Base-by-base conservation (phyloP, 2,113 vertebrate species). In the Spea multiplicata region DNA sequence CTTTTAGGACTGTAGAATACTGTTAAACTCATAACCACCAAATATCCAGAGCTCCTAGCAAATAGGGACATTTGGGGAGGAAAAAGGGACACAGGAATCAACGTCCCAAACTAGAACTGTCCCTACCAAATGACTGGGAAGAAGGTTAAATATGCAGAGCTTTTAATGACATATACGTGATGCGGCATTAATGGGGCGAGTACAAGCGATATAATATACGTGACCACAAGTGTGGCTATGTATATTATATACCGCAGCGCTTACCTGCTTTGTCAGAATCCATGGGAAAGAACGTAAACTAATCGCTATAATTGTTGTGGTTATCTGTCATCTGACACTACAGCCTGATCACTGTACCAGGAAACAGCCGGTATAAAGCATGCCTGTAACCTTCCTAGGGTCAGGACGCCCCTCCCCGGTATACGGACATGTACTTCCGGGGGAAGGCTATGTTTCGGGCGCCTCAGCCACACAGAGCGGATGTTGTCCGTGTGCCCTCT, bases 331-430 rank as follows among this genome's bases (percentile, higher is more conserved):
- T 13, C 6, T 2, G 8, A 13, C 55, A 8, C 10, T 8, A 5
- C 55, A 13, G 55, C 6, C 55, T 59, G 55, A 5, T 5, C 55
- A 59, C 55, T 52, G 50, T 52, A 52, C 50, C 50, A 10, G 50
- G 50, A 7, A 52, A 10, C 50, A 2, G 12, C 10, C 30, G 2
- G 30, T 30, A 30, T 30, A 48, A 10, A 10, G 16, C 69, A 53
- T 55, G 16, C 49, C 48, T 44, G 48, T 74, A 17, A 80, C 78
- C 78, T 80, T 80, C 52, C 44, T n/a, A 12, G 78, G 70, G 78
- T 61, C 71, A 62, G 6, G 4, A 7, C 3, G 52, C 77, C 10
- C 61, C 77, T 30, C 77, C 50, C 50, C 53, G 67, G 16, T 52
- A 49, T 0, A 30, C 3, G 10, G 49, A n/a, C 13, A 59, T 66